These are phyloP conservation scores for Porphyrio hochstetteri DNA, from an alignment of 2,113 vertebrate species.

Conservation along the genomic window DNA sequence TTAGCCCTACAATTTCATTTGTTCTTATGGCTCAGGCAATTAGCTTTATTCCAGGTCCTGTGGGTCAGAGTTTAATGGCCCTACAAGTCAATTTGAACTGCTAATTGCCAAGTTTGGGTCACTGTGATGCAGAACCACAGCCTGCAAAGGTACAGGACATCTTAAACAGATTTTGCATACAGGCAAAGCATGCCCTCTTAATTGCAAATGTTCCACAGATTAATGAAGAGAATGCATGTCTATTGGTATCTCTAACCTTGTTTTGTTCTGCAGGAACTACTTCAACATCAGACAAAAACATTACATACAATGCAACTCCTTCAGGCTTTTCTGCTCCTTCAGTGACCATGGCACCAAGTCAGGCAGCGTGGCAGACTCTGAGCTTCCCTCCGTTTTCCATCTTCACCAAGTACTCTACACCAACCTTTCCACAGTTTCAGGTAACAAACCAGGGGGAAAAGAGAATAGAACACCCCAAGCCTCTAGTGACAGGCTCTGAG, in stretches of 20 bases:
- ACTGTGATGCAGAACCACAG: neutral
- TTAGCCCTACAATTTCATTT: too few relatives aligned
- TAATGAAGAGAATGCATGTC: neutral
- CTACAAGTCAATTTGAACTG: neutral
- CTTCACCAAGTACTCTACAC: conserved; percentile 20
- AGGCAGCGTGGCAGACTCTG: conserved; percentile 45
- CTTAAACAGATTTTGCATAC: neutral
- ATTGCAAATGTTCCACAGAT: neutral
- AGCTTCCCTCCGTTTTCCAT: conserved; percentile 2
- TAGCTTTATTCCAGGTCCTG: neutral
- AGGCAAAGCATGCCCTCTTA: neutral
- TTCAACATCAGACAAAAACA: neutral
- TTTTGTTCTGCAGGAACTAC: conserved; percentile 24
- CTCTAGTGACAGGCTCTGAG: fast-evolving
- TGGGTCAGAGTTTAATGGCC: neutral
- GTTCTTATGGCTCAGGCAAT: neutral
- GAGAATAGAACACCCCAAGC: neutral
- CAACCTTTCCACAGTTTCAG: conserved; percentile 48
- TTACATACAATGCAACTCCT: neutral
- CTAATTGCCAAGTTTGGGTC: neutral
- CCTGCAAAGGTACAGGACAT: fast-evolving
- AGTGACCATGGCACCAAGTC: neutral
- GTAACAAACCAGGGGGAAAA: neutral
- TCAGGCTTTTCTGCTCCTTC: conserved; percentile 29
- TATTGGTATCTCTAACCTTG: neutral